A percentile compares a stretch with the other conserved stretches of the same genome.
These are phyloP conservation scores for Tragulus kanchil DNA, from an alignment of 2,113 vertebrate genomes.

Conservation along the genomic window DNA sequence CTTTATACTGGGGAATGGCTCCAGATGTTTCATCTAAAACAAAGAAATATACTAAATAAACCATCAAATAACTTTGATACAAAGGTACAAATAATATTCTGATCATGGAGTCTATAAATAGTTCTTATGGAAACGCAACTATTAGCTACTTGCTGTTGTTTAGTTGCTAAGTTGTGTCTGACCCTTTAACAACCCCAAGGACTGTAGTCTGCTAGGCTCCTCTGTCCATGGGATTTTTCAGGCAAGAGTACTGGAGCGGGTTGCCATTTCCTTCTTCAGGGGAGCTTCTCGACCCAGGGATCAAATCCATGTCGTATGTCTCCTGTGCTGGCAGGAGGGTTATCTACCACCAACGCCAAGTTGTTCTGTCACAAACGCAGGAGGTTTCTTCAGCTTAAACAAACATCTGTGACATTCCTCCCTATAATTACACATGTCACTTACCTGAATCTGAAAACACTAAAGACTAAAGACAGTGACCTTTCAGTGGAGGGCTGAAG, in stretches of 20 bases:
- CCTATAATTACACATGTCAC: constrained; percentile 20
- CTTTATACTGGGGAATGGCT: constrained; percentile 84
- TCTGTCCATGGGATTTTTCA: neutral
- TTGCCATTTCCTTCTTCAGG: neutral
- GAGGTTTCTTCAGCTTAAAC: neutral
- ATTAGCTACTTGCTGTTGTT: neutral
- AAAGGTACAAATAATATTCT: constrained; percentile 8
- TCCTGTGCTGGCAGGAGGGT: too few relatives aligned
- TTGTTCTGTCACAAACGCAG: neutral
- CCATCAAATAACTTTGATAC: neutral
- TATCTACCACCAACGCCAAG: too few relatives aligned
- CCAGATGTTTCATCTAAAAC: constrained; percentile 88
- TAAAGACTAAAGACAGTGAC: constrained; percentile 60
- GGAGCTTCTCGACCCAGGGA: neutral
- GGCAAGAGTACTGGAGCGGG: neutral
- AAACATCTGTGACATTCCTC: neutral
- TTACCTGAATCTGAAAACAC: constrained; percentile 77
- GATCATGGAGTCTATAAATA: neutral
- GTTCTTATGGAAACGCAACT: neutral
- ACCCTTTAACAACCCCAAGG: neutral
- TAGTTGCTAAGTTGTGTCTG: neutral
- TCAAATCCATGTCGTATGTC: too few relatives aligned
- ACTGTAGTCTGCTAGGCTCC: neutral
- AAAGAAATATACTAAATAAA: constrained; percentile 15
- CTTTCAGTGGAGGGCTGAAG: constrained; percentile 86